Percentiles rank a stretch among this genome's conserved stretches.
Evolutionary conservation across 2,797 vertebrate species (phyloP).

Genomic region (Ptychadena robeensis): DNA sequence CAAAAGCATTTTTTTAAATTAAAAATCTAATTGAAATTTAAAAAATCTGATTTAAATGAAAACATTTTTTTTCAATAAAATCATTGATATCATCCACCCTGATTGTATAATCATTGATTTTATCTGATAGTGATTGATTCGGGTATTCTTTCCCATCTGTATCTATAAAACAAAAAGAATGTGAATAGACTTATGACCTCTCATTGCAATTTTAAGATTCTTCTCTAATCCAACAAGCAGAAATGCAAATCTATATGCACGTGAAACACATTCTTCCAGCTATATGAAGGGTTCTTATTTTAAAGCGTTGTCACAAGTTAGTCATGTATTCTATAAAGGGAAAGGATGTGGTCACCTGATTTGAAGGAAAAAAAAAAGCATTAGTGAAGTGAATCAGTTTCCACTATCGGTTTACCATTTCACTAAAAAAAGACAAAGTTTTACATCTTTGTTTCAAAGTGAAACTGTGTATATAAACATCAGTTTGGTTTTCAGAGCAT

Average conservation of each 20-base stretch:
- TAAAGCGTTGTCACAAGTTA: neutral
- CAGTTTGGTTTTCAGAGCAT: too few species aligned
- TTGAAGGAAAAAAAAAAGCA: neutral
- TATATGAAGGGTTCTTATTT: neutral
- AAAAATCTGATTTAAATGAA: too few species aligned
- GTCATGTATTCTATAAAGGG: neutral
- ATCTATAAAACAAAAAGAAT: too few species aligned
- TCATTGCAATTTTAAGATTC: neutral
- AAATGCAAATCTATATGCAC: neutral
- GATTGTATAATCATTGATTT: too few species aligned
- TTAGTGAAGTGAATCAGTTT: slow-evolving; percentile 9
- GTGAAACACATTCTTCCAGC: neutral
- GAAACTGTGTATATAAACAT: neutral
- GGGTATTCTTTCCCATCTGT: too few species aligned
- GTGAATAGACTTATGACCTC: neutral
- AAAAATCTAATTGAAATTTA: too few species aligned
- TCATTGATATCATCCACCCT: too few species aligned
- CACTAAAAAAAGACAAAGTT: neutral
- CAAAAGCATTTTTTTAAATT: too few species aligned
- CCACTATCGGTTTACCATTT: slow-evolving; percentile 7
- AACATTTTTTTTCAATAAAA: too few species aligned
- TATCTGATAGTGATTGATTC: too few species aligned
- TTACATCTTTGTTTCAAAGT: neutral
- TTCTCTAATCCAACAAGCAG: neutral
- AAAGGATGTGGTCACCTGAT: slow-evolving; percentile 14